Evolutionary conservation across 2,888 invertebrate species (phyloP).

Genomic region (Helleia helle): DNA sequence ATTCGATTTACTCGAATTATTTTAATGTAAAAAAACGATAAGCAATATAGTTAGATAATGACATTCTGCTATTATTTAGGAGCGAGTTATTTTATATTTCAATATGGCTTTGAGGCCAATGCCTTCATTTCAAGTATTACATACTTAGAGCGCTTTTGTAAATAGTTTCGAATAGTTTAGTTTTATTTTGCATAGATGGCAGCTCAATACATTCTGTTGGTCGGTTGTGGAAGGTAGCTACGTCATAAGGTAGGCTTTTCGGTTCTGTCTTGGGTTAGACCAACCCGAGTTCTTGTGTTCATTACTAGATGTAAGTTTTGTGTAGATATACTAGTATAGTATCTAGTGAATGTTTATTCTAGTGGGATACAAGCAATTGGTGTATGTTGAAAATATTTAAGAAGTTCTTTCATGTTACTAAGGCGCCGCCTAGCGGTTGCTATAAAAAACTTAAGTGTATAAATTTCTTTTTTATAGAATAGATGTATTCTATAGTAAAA

Average conservation of each 20-base stretch:
- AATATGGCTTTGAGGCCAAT: too few species aligned
- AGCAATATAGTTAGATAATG: background rate
- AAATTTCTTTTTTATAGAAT: too few species aligned
- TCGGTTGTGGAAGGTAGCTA: constrained; percentile 16
- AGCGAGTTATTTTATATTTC: background rate
- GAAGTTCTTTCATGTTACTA: too few species aligned
- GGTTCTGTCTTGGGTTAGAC: constrained; percentile 36
- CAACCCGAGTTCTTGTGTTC: constrained; percentile 60
- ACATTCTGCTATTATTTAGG: constrained; percentile 2
- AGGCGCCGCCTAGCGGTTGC: too few species aligned
- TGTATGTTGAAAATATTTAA: too few species aligned
- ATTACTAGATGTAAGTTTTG: constrained; percentile 41
- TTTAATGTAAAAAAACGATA: too few species aligned
- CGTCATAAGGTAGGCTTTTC: constrained; percentile 18
- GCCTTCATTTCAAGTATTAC: background rate
- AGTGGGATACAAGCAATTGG: too few species aligned
- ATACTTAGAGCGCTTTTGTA: background rate
- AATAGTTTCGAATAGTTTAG: background rate
- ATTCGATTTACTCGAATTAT: too few species aligned
- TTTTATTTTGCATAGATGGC: constrained; percentile 18
- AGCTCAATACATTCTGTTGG: constrained; percentile 31
- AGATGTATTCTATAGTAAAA: too few species aligned
- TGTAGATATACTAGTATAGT: too few species aligned
- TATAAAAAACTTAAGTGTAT: too few species aligned
- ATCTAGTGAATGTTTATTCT: too few species aligned